These are phyloP conservation scores for Telmatochromis brichardi DNA, from an alignment of 2,113 vertebrate genomes.

Conservation along the genomic window DNA sequence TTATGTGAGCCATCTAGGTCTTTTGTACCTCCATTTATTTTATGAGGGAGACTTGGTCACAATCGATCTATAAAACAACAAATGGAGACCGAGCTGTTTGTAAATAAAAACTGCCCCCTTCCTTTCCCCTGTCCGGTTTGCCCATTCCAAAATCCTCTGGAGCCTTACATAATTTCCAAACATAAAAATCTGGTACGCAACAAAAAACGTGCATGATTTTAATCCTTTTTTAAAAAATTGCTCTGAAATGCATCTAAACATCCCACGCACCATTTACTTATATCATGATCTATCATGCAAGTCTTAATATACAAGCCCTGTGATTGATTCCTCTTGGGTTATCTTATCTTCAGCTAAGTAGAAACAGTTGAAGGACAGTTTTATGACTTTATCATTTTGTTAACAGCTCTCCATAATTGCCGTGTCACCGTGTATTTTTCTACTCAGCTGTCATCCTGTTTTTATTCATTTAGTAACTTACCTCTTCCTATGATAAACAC, in stretches of 20 bases:
- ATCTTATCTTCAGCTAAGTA: conserved; percentile 34
- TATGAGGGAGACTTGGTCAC: neutral
- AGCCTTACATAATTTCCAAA: neutral
- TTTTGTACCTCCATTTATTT: conserved; percentile 30
- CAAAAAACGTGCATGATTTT: conserved; percentile 9
- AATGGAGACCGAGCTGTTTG: conserved; percentile 25
- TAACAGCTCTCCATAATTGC: conserved; percentile 30
- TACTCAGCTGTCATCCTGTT: conserved; percentile 20
- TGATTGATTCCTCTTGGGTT: conserved; percentile 23
- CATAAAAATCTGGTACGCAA: neutral
- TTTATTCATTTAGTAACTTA: conserved; percentile 36
- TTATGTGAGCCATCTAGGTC: neutral
- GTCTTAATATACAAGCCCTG: neutral
- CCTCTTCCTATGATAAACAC: conserved; percentile 29
- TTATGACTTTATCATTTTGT: conserved; percentile 33
- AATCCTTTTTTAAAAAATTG: neutral
- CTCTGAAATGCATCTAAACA: conserved; percentile 15
- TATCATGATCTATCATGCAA: neutral
- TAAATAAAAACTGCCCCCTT: neutral
- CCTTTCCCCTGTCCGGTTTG: neutral
- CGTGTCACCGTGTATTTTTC: conserved; percentile 21
- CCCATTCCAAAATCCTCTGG: conserved; percentile 21
- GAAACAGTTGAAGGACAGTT: conserved; percentile 44
- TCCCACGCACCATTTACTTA: neutral
- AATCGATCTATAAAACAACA: conserved; percentile 8